These are phyloP conservation scores for Podocnemis expansa DNA, from an alignment of 2,113 vertebrate species.

Conservation along the genomic window DNA sequence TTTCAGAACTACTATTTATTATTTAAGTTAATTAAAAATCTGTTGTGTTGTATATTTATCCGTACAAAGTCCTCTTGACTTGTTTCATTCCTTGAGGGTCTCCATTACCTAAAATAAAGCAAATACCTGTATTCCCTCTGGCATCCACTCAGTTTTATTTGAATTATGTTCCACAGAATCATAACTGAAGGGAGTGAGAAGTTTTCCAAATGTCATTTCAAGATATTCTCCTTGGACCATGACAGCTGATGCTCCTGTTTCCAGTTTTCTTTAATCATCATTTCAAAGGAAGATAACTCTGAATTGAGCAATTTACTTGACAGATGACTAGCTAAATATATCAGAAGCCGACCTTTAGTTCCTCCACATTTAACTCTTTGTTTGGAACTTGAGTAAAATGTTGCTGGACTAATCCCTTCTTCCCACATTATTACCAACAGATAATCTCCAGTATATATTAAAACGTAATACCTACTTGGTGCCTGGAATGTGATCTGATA, in stretches of 20 bases:
- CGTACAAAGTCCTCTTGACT: neutral
- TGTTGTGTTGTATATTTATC: neutral
- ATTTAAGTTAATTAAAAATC: neutral
- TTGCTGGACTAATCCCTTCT: neutral
- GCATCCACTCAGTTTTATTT: fast-evolving
- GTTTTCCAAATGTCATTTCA: neutral
- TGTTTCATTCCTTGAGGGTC: neutral
- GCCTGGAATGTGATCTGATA: neutral
- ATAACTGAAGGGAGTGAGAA: neutral
- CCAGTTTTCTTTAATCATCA: neutral
- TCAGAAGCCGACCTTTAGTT: neutral
- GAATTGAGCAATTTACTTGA: neutral
- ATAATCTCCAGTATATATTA: neutral
- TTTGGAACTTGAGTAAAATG: neutral
- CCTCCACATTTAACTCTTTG: neutral
- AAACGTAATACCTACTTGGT: neutral
- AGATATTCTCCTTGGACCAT: neutral
- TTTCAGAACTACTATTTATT: neutral
- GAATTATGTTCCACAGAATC: neutral
- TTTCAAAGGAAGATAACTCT: neutral
- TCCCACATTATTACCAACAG: neutral
- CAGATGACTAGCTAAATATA: neutral
- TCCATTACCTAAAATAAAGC: neutral
- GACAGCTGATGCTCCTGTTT: neutral
- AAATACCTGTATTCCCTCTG: neutral